Conservation (phyloP, 2,797 vertebrate genomes). For the Pangasius djambal region DNA sequence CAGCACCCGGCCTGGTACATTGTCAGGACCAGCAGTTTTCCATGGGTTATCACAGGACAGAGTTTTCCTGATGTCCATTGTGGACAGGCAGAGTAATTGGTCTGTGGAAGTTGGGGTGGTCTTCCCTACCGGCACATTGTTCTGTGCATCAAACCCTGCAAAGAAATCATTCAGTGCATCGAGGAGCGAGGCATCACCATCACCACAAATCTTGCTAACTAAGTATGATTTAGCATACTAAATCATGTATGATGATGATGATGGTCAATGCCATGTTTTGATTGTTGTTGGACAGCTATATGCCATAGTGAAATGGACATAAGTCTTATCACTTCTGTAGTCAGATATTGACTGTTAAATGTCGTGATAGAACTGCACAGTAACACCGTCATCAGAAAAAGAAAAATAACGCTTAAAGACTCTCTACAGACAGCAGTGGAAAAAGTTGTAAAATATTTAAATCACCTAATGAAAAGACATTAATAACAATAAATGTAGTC, state of each 20-base stretch:
- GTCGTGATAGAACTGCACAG: not conserved
- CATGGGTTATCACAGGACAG: not conserved
- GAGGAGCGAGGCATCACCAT: constrained; percentile 1
- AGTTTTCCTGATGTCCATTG: not conserved
- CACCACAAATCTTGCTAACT: not conserved
- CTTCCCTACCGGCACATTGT: not conserved
- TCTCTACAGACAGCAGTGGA: too few relatives aligned
- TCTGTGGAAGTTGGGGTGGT: not conserved
- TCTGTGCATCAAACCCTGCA: not conserved
- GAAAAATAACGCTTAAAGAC: not conserved
- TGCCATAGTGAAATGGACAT: not conserved
- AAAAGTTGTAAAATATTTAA: not conserved
- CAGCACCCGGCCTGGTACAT: not conserved
- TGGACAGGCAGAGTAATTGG: not conserved
- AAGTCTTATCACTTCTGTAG: not conserved
- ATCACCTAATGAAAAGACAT: not conserved
- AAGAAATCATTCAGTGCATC: not conserved
- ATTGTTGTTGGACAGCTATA: not conserved
- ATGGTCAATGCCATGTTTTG: not conserved
- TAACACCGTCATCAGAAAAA: not conserved
- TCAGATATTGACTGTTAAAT: not conserved
- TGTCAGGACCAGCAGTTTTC: not conserved
- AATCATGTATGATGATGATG: too few relatives aligned
- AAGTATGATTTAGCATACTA: not conserved
- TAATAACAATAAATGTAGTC: not conserved